These are phyloP conservation scores for Pilophorus perplexus DNA, from an alignment of 2,888 invertebrate species.

Conservation along the genomic window DNA sequence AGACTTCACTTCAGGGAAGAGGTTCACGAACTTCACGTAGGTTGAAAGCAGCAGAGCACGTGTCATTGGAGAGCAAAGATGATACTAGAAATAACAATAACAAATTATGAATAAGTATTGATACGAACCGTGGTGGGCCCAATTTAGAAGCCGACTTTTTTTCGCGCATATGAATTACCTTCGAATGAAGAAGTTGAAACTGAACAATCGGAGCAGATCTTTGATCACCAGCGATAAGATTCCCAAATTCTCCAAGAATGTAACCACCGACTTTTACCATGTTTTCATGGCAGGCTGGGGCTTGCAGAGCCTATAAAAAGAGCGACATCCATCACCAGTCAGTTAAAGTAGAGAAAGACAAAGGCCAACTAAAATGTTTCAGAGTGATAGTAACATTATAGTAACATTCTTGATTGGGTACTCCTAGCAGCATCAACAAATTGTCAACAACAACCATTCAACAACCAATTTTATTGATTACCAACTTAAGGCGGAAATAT, in stretches of 20 bases:
- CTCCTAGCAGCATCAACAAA: no score
- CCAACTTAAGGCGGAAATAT: no score
- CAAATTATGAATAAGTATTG: background rate
- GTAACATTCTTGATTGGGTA: background rate
- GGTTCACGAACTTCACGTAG: conserved; percentile 98
- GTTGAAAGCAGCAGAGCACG: conserved; percentile 94
- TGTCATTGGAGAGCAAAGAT: conserved; percentile 95
- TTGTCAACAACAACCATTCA: no score
- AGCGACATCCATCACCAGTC: no score
- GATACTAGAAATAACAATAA: conserved; percentile 66
- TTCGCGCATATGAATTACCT: no score
- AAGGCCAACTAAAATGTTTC: background rate
- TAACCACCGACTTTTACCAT: conserved; percentile 99
- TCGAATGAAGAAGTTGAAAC: conserved; percentile 96
- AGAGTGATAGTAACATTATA: background rate
- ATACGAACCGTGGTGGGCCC: background rate
- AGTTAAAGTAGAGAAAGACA: conserved; percentile 42
- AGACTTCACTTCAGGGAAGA: conserved; percentile 96
- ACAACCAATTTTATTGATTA: no score
- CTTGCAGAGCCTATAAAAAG: conserved; percentile 94
- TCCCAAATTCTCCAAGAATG: conserved; percentile 98
- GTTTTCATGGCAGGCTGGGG: conserved; percentile 99
- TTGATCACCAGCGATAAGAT: conserved; percentile 97
- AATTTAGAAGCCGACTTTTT: no score
- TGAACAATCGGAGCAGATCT: conserved; percentile 96